A percentile compares a stretch with the other conserved stretches of the same genome.
phyloP scores from a whole-genome alignment of 2,797 vertebrate genomes.

The Kryptopterus vitreolus region DNA sequence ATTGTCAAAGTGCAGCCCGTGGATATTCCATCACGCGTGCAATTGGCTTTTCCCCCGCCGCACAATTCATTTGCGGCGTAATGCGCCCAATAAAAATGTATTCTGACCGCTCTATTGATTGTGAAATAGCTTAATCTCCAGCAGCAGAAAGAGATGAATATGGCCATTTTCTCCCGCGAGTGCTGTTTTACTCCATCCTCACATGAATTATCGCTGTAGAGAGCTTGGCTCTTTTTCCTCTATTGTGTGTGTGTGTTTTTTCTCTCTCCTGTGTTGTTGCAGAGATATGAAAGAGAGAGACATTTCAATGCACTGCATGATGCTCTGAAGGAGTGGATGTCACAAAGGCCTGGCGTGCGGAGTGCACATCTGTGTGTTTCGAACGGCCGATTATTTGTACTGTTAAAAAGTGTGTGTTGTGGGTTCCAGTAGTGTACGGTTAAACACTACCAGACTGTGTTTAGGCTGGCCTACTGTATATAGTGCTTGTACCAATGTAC shows the following conservation, averaged over 20 bases:
- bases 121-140: constrained; percentile 76
- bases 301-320: not conserved
- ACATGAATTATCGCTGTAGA: constrained; percentile 58
- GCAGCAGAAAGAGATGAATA: constrained; percentile 67
- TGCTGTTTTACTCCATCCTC: constrained; percentile 54
- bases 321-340: constrained; percentile 9
- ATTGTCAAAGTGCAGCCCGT: constrained; percentile 74
- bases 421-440: no score
- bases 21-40: constrained; percentile 80
- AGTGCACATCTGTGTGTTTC: not conserved
- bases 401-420: not conserved
- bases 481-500: not conserved
- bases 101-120: constrained; percentile 77
- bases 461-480: not conserved
- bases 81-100: constrained; percentile 74
- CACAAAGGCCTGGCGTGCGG: not conserved
- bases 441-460: no score
- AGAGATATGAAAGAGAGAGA: constrained; percentile 25
- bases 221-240: constrained; percentile 30
- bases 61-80: constrained; percentile 79
- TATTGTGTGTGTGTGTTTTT: constrained; percentile 33
- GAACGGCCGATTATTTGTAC: no score
- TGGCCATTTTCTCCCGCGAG: constrained; percentile 61
- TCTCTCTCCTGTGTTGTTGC: constrained; percentile 19
- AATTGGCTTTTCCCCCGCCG: constrained; percentile 73